phyloP scores from a whole-genome alignment of 2,113 vertebrate genomes.

The Hemichromis elongatus region DNA sequence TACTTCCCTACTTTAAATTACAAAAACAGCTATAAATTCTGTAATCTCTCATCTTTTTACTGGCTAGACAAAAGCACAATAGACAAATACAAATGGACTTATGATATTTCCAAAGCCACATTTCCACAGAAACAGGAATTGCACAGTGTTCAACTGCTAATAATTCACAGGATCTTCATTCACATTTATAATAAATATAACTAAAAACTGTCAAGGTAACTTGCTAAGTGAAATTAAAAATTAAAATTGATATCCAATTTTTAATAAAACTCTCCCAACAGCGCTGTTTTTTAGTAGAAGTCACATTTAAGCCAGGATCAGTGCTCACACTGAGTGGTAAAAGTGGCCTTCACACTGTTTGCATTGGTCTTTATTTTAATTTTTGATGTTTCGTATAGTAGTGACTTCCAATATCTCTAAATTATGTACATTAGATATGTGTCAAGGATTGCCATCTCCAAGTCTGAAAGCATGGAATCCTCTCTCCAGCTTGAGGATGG shows the following conservation, averaged over 20 bases:
- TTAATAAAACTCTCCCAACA: background rate
- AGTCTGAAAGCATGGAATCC: background rate
- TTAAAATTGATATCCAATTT: no score
- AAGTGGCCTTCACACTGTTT: background rate
- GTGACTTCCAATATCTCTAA: background rate
- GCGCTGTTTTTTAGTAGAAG: background rate
- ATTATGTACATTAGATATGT: background rate
- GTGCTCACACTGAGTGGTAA: background rate
- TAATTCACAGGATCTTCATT: background rate
- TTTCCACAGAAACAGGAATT: background rate
- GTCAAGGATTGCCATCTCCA: background rate
- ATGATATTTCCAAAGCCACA: background rate
- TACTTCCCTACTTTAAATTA: background rate
- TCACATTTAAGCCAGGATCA: background rate
- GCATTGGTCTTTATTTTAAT: background rate
- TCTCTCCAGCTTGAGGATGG: background rate
- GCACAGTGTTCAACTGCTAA: background rate
- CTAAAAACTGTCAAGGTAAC: background rate
- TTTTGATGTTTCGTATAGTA: background rate
- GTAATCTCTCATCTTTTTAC: background rate
- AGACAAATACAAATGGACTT: background rate
- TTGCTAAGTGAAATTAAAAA: background rate
- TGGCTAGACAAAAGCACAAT: background rate
- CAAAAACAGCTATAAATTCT: background rate
- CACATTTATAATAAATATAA: background rate